These are phyloP conservation scores for Argyrosomus regius DNA, from an alignment of 2,797 vertebrate genomes.

Conservation along the genomic window DNA sequence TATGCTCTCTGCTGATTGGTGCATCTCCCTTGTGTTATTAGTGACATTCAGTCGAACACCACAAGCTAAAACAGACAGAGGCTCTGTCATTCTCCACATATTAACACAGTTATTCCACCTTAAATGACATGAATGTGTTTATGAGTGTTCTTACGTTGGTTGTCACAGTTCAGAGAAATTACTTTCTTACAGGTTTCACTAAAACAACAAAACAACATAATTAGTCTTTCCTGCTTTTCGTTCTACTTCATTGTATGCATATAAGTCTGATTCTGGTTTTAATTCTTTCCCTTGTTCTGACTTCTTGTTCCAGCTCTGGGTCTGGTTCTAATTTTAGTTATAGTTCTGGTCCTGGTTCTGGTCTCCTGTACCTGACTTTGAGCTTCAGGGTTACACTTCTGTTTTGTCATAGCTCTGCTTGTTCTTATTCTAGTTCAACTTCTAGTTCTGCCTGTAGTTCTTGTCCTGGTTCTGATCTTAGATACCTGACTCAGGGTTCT, in stretches of 20 bases:
- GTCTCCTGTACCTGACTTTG: background rate
- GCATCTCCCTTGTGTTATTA: accelerated
- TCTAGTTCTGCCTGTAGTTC: background rate
- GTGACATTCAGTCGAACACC: constrained; percentile 59
- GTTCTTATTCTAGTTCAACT: too few relatives aligned
- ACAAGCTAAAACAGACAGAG: constrained; percentile 78
- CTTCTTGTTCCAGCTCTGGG: too few relatives aligned
- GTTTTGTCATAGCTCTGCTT: too few relatives aligned
- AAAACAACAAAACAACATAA: constrained; percentile 50
- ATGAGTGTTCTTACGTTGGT: constrained; percentile 84
- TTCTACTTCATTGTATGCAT: background rate
- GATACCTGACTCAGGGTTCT: too few relatives aligned
- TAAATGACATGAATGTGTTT: background rate
- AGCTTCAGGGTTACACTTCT: too few relatives aligned
- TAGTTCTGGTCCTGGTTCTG: background rate
- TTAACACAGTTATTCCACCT: background rate
- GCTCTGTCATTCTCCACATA: background rate
- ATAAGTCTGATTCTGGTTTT: background rate
- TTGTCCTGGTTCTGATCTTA: background rate
- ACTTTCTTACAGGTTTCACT: constrained; percentile 87
- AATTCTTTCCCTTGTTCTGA: background rate
- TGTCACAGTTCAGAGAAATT: constrained; percentile 87
- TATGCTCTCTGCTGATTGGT: constrained; percentile 40
- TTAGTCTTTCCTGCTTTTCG: background rate
- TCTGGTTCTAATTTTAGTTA: background rate